These are phyloP conservation scores for Drosophila cognata DNA, from an alignment of 2,888 invertebrate genomes.

Conservation along the genomic window DNA sequence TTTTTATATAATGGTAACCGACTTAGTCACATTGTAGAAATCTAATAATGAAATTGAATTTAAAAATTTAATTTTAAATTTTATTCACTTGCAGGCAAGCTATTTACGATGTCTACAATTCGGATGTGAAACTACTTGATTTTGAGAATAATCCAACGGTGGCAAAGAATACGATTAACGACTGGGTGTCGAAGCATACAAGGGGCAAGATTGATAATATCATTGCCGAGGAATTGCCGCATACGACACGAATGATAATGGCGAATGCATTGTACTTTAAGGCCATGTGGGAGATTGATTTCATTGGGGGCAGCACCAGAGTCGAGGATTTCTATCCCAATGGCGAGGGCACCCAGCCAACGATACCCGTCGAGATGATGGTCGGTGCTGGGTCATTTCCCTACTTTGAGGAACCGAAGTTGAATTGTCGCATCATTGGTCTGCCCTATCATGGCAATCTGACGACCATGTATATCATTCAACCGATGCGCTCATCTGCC, in stretches of 20 bases:
- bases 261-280: constrained; percentile 89
- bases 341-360: constrained; percentile 82
- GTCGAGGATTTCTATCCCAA: constrained; percentile 86
- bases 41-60: not conserved
- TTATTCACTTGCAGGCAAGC: constrained; percentile 73
- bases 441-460: constrained; percentile 89
- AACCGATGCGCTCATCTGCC: constrained; percentile 86
- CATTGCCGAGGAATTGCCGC: constrained; percentile 85
- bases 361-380: constrained; percentile 87
- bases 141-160: constrained; percentile 83
- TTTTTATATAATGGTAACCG: not conserved
- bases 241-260: constrained; percentile 87
- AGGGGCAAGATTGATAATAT: constrained; percentile 87
- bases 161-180: constrained; percentile 86
- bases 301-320: constrained; percentile 86
- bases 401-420: constrained; percentile 84
- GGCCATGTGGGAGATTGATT: constrained; percentile 88
- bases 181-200: constrained; percentile 87
- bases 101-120: constrained; percentile 86
- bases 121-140: constrained; percentile 86
- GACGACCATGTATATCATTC: constrained; percentile 88
- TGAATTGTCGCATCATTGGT: constrained; percentile 87
- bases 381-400: constrained; percentile 87
- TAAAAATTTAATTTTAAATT: not conserved
- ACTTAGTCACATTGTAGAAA: not conserved